Percentiles rank a stretch among this genome's conserved stretches.
phyloP scores from a whole-genome alignment of 2,113 vertebrate genomes.

The Hydrolagus affinis region DNA sequence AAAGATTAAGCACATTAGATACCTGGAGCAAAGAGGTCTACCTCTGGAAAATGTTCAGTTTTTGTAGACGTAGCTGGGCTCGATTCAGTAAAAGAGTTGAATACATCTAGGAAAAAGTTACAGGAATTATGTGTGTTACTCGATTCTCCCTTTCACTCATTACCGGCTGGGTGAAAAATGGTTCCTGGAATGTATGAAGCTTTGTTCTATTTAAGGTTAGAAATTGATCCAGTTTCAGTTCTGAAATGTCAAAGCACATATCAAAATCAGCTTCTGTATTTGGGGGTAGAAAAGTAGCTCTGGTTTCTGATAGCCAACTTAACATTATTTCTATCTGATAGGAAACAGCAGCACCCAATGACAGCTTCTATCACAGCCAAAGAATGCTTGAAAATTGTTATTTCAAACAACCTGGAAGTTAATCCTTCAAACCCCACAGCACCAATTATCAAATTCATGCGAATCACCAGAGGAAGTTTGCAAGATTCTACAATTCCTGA shows the following conservation, averaged over 20 bases:
- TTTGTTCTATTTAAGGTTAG: background rate
- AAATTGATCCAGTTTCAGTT: background rate
- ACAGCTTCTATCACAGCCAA: background rate
- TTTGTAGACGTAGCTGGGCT: conserved; percentile 23
- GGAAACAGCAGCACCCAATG: background rate
- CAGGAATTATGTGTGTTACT: conserved; percentile 6
- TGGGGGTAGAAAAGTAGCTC: no score
- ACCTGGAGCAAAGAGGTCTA: conserved; percentile 24
- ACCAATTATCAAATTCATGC: no score
- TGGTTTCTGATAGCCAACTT: no score
- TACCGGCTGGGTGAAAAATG: background rate
- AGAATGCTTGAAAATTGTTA: background rate
- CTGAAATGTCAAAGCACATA: background rate
- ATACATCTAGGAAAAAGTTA: conserved; percentile 24
- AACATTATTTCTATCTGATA: no score
- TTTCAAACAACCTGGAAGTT: background rate
- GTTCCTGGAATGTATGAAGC: background rate
- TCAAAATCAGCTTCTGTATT: no score
- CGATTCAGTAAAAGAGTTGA: conserved; percentile 25
- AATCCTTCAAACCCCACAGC: no score
- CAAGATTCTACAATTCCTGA: no score
- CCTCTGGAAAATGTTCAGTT: conserved; percentile 28
- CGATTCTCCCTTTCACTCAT: background rate
- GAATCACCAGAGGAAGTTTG: no score
- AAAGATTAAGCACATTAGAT: conserved; percentile 13